Conservation (phyloP, 2,888 invertebrate genomes). For the Eulithis prunata region DNA sequence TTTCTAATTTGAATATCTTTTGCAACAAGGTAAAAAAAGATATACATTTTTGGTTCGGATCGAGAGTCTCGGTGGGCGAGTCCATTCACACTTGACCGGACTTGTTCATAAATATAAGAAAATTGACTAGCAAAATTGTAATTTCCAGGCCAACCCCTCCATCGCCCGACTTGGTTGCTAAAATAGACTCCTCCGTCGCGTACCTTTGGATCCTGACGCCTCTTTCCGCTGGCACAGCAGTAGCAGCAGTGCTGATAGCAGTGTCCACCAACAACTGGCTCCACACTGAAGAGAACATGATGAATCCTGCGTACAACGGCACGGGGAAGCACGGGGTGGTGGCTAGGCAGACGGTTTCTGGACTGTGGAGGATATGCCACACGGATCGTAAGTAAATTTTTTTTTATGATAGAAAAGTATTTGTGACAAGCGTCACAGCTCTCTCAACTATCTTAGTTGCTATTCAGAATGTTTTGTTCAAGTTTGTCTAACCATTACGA, state of each 20-base stretch:
- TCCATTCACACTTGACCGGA: too few species aligned
- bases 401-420: too few species aligned
- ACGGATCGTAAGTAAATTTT: conserved; percentile 88
- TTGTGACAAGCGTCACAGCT: too few species aligned
- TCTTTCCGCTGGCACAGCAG: conserved; percentile 88
- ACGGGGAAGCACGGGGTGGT: conserved; percentile 89
- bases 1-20: too few species aligned
- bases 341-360: conserved; percentile 91
- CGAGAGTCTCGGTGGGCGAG: too few species aligned
- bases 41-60: too few species aligned
- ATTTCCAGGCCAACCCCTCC: conserved; percentile 76
- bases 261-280: conserved; percentile 94
- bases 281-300: conserved; percentile 93
- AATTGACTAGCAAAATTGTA: neutral
- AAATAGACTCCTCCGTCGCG: conserved; percentile 85
- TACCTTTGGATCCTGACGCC: conserved; percentile 86
- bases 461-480: too few species aligned
- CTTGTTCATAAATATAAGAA: too few species aligned
- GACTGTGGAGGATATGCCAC: conserved; percentile 91
- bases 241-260: conserved; percentile 89
- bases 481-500: too few species aligned
- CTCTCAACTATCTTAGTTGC: too few species aligned
- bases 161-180: conserved; percentile 74
- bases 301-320: conserved; percentile 90
- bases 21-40: too few species aligned